These are phyloP conservation scores for Cerceris ruficornis DNA, from an alignment of 2,888 invertebrate genomes.

Conservation along the genomic window DNA sequence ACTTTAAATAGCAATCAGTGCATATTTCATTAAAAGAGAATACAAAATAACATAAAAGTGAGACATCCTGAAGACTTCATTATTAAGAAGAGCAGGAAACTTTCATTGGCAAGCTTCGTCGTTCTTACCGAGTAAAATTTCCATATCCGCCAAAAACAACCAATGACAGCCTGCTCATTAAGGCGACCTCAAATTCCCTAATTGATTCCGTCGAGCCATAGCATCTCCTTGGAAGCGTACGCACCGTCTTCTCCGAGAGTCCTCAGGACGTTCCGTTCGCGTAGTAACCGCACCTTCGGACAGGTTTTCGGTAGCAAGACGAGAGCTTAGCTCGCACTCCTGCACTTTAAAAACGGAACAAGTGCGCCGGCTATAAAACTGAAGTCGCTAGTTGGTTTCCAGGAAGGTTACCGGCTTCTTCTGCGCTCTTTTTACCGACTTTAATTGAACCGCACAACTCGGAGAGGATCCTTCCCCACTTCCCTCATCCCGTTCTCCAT, in stretches of 20 bases:
- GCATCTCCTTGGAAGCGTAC: background rate
- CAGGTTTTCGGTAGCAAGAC: slow-evolving; percentile 21
- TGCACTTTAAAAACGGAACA: slow-evolving; percentile 39
- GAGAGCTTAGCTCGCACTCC: slow-evolving; percentile 12
- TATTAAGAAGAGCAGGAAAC: too few relatives aligned
- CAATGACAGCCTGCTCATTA: too few relatives aligned
- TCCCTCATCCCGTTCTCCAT: slow-evolving; percentile 19
- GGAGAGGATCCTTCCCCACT: slow-evolving; percentile 53
- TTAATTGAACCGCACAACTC: slow-evolving; percentile 75
- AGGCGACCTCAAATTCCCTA: too few relatives aligned
- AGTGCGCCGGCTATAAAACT: slow-evolving; percentile 60
- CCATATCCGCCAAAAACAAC: too few relatives aligned
- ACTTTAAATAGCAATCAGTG: too few relatives aligned
- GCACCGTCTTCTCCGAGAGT: background rate
- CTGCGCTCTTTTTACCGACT: slow-evolving; percentile 66
- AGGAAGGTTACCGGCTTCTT: slow-evolving; percentile 68
- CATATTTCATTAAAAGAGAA: too few relatives aligned
- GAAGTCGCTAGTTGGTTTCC: slow-evolving; percentile 65
- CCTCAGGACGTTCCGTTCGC: background rate
- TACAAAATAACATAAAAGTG: too few relatives aligned
- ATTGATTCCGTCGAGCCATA: background rate
- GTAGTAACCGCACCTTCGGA: background rate
- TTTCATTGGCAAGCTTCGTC: too few relatives aligned
- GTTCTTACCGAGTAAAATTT: too few relatives aligned
- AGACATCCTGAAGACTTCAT: too few relatives aligned